Base-by-base conservation (phyloP, 2,888 invertebrate genomes). In the Argyra leucocephala region DNA sequence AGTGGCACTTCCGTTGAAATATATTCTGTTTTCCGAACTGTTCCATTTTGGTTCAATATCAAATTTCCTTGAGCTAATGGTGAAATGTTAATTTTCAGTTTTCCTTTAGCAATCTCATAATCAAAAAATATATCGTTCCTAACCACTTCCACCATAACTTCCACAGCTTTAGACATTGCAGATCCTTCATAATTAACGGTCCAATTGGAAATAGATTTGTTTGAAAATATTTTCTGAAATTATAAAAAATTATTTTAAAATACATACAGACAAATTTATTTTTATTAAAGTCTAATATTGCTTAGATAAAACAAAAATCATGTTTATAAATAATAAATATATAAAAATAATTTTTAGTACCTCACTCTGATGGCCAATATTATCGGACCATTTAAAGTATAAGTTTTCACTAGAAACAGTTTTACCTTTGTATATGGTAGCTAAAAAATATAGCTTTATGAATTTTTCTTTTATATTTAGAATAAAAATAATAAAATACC, bases 21-120 rank as follows among this genome's bases (percentile, higher is more conserved):
- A 77, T 82, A 91, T 59, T 81, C 80, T 58, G 79, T 81, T 0
- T 80, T 74, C 36, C 85, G 76, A n/a, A 81, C 80, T 64, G 78
- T 79, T 71, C 86, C 83, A 67, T 85, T 82, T 76, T 92, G 92
- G 57, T 74, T 76, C n/a, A 90, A 71, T 6, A 81, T 74, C 70
- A 92, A 75, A 63, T 86, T 80, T 12, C 92, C 91, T 76, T 87
- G 88, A 36, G 92, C 75, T 12, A 83, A 80, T 72, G 84, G 89
- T 65, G 84, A 83, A 57, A 87, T 73, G 36, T 77, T 74, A 69
- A 83, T 83, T 69, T 69, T 68, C 12, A 75, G 69, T 62, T 81
- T 74, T 65, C 71, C 74, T 21, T 81, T 80, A 3, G 82, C 80
- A 64, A 81, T 69, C 1, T 62, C 65, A 61, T 76, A 72, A 82